Percentiles rank a stretch among this genome's conserved stretches.
phyloP scores from a whole-genome alignment of 2,797 vertebrate genomes.

The Pseudocheirus occidentalis region DNA sequence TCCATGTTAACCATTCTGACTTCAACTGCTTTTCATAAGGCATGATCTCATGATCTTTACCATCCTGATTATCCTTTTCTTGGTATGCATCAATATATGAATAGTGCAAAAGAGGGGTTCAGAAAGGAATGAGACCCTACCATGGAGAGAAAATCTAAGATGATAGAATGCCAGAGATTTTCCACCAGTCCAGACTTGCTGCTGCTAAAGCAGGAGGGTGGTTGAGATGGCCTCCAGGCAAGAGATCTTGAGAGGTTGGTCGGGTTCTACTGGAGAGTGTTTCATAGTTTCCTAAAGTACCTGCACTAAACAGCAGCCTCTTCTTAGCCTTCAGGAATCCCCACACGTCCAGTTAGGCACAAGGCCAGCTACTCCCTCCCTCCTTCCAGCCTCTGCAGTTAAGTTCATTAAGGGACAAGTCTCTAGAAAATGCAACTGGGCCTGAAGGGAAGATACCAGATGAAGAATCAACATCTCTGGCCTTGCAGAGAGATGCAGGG shows the following conservation, averaged over 20 bases:
- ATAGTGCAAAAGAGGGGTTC: not conserved
- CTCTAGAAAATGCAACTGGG: not conserved
- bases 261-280: not conserved
- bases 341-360: not conserved
- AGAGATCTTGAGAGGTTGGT: not conserved
- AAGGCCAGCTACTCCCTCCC: not conserved
- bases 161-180: not conserved
- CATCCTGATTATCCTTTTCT: not conserved
- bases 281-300: not conserved
- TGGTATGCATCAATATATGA: not conserved
- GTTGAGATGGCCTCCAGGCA: not conserved
- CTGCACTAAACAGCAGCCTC: not conserved
- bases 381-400: not conserved
- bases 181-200: not conserved
- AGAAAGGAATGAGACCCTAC: not conserved
- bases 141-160: not conserved
- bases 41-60: not conserved
- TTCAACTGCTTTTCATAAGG: not conserved
- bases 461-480: not conserved
- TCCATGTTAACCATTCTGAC: not conserved
- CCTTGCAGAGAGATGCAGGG: not conserved
- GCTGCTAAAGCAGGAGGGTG: not conserved
- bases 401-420: not conserved
- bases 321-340: not conserved
- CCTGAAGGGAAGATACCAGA: not conserved